Base-by-base conservation (phyloP, 37 sponge, comb jelly and placozoan genomes). In the Beroe ovata region DNA sequence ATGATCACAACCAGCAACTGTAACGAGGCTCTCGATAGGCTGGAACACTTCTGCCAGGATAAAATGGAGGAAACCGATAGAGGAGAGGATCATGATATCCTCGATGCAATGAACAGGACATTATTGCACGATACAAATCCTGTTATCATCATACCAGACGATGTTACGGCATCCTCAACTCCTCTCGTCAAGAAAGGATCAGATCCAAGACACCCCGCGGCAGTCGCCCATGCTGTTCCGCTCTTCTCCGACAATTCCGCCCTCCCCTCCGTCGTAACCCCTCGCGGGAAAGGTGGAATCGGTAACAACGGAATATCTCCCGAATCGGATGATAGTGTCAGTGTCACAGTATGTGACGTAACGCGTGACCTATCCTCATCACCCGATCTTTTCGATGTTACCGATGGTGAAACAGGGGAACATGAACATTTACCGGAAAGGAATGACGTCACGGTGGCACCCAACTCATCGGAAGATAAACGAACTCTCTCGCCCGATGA, bases 401-500 rank as follows among this genome's bases (percentile, higher is more conserved):
- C 8, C 11, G 84, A 38, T 25, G 33, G 1, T 2, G 54, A 77
- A 29, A 54, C 1, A 1, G 41, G 2, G 22, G n/a, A n/a, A n/a
- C n/a, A n/a, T n/a, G n/a, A n/a, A n/a, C n/a, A n/a, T n/a, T n/a
- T n/a, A n/a, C 4, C n/a, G 54, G 28, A 20, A 20, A 11, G 6
- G 11, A 47, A 6, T 47, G 54, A 47, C 11, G 54, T 47, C 11
- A 47, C 54, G 11, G 11, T 47, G 54, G 54, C 54, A 47, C 54
- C 54, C 11, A 11, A 47, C 11, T 47, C 54, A 47, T 26, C 69
- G 3, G 69, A 66, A 4, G 84, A 77, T 4, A 77, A 77, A 25
- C 41, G 84, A 1, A 1, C 23, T n/a, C 84, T 42, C 47, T 77
- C 84, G 19, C 84, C 84, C 26, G 84, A 77, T n/a, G 84, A 77